Evolutionary conservation across 2,797 vertebrate species (phyloP).

Genomic region (Austrolebias charrua): DNA sequence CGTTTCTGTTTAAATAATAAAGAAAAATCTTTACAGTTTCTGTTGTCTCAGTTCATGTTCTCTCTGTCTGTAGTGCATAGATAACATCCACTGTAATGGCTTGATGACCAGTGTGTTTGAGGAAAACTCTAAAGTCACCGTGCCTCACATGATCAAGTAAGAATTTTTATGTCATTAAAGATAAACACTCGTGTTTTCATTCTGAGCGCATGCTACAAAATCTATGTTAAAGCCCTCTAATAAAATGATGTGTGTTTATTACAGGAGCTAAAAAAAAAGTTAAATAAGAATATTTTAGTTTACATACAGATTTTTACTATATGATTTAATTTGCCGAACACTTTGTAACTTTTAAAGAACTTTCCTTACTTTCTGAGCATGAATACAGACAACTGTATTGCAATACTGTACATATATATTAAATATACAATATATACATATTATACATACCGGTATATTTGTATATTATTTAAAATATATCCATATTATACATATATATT

Average conservation of each 20-base stretch:
- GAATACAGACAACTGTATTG: too few relatives aligned
- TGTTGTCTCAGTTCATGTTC: conserved; percentile 1
- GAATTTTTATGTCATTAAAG: conserved; percentile 64
- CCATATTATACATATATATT: too few relatives aligned
- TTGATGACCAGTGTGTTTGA: conserved; percentile 99
- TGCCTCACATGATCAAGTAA: conserved; percentile 99
- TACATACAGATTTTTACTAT: too few relatives aligned
- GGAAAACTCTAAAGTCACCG: conserved; percentile 98
- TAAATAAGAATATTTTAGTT: background rate
- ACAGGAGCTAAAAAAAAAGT: background rate
- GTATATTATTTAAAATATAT: too few relatives aligned
- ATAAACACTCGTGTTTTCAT: conserved; percentile 49
- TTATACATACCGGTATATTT: too few relatives aligned
- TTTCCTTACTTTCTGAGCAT: too few relatives aligned
- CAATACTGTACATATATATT: too few relatives aligned
- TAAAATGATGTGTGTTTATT: background rate
- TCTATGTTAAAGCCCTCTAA: conserved; percentile 15
- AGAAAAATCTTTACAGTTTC: background rate
- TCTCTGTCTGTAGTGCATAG: conserved; percentile 85
- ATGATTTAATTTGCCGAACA: background rate
- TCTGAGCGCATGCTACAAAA: conserved; percentile 16
- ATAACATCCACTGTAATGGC: conserved; percentile 98
- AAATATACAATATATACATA: too few relatives aligned
- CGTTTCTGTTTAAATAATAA: background rate
- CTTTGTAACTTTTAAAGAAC: too few relatives aligned